These are phyloP conservation scores for Tokudaia muenninki DNA, from an alignment of 2,797 vertebrate species.

Conservation along the genomic window DNA sequence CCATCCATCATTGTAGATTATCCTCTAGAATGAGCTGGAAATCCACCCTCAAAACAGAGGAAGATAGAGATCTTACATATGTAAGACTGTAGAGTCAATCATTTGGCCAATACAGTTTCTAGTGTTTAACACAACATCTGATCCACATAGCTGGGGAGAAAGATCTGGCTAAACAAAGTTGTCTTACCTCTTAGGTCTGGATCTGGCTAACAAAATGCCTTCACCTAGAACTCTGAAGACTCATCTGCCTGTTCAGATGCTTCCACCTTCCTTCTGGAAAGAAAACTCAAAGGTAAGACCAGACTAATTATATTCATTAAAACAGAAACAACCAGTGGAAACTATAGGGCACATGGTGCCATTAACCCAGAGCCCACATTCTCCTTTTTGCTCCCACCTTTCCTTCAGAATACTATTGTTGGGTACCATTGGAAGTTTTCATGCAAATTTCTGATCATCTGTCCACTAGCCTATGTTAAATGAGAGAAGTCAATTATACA, in stretches of 20 bases:
- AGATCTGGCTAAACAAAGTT: not conserved
- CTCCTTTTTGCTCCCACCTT: not conserved
- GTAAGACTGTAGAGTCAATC: not conserved
- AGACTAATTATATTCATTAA: not conserved
- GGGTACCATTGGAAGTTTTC: not conserved
- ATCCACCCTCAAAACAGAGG: not conserved
- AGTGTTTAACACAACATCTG: not conserved
- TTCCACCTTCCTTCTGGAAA: slow-evolving; percentile 83
- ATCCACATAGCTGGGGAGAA: not conserved
- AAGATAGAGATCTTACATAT: not conserved
- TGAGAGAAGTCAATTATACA: not conserved
- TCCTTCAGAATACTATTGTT: not conserved
- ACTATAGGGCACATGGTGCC: accelerated
- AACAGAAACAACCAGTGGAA: not conserved
- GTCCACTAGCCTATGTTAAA: not conserved
- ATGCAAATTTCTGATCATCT: not conserved
- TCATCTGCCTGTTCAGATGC: slow-evolving; percentile 79
- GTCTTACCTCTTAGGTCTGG: slow-evolving; percentile 80
- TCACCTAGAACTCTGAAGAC: slow-evolving; percentile 81
- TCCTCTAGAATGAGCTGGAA: not conserved
- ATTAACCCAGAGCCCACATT: not conserved
- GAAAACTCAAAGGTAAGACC: slow-evolving; percentile 79
- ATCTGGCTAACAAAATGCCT: slow-evolving; percentile 84
- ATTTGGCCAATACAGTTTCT: not conserved
- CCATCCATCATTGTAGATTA: not conserved